Conservation (phyloP, 1,140 invertebrate genomes). For the Centruroides sculpturatus region DNA sequence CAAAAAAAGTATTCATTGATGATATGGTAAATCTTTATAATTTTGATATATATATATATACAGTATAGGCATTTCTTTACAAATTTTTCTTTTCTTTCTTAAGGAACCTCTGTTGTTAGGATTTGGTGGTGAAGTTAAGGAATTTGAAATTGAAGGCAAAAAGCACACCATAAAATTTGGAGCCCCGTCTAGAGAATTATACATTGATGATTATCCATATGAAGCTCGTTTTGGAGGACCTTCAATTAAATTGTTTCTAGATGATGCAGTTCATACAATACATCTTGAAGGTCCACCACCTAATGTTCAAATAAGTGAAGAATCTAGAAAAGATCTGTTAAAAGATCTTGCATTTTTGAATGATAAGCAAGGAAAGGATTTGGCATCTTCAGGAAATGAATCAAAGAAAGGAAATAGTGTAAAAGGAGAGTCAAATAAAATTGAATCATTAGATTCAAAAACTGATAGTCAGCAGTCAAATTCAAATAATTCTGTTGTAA, state of each 20-base stretch:
- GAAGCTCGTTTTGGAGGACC: constrained; percentile 85
- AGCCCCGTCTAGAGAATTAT: constrained; percentile 78
- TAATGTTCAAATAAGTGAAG: constrained; percentile 39
- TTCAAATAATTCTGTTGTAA: too few species aligned
- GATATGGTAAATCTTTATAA: constrained; percentile 13
- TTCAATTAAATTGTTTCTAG: constrained; percentile 62
- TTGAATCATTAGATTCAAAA: too few species aligned
- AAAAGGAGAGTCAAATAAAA: too few species aligned
- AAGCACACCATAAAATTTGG: constrained; percentile 62
- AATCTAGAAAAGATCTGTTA: constrained; percentile 16
- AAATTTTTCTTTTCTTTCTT: constrained; percentile 2
- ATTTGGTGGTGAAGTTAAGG: constrained; percentile 23
- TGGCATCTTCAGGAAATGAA: too few species aligned
- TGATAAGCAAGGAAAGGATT: background rate
- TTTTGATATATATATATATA: background rate
- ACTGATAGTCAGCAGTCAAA: too few species aligned
- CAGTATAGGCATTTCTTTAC: background rate
- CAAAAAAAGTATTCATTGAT: constrained; percentile 22
- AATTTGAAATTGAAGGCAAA: constrained; percentile 33
- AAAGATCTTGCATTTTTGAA: background rate
- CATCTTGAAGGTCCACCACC: constrained; percentile 63
- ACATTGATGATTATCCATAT: constrained; percentile 67
- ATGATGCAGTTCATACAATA: constrained; percentile 68
- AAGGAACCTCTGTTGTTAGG: constrained; percentile 8
- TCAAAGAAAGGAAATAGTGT: too few species aligned